These are phyloP conservation scores for Ceramica pisi DNA, from an alignment of 2,888 invertebrate genomes.

Conservation along the genomic window DNA sequence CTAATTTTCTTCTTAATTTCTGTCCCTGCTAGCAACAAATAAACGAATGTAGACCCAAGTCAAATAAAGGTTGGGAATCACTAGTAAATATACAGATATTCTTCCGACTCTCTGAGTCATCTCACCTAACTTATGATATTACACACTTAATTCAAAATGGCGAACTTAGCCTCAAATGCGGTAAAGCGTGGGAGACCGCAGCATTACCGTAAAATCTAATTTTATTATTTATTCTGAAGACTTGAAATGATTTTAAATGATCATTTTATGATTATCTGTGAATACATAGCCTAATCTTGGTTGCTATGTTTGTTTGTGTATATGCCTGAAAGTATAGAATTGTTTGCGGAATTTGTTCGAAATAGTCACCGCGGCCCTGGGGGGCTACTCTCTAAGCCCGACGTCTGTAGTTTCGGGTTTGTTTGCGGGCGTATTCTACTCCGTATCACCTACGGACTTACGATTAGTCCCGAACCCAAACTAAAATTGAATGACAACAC, in stretches of 20 bases:
- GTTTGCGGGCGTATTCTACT: no score
- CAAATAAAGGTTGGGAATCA: no score
- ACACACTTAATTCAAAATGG: constrained; percentile 27
- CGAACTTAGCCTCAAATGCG: constrained; percentile 9
- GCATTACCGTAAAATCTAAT: constrained; percentile 44
- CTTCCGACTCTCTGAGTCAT: constrained; percentile 35
- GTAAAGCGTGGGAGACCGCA: constrained; percentile 39
- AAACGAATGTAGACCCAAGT: no score
- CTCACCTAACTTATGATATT: constrained; percentile 16
- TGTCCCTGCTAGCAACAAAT: no score
- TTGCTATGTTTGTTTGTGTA: not conserved
- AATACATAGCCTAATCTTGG: not conserved
- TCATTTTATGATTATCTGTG: constrained; percentile 45
- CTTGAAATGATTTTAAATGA: constrained; percentile 39
- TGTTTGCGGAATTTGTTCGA: no score
- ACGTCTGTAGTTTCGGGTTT: no score
- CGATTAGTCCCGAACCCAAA: no score
- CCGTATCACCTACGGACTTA: no score
- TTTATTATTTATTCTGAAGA: constrained; percentile 37
- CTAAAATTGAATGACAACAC: no score
- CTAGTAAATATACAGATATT: not conserved
- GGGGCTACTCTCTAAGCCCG: no score
- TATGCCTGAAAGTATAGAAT: not conserved
- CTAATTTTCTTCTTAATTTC: no score
- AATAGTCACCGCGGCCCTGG: no score